Evolutionary conservation across 2,797 vertebrate species (phyloP).

Genomic region (Microctenopoma steveboyesi): DNA sequence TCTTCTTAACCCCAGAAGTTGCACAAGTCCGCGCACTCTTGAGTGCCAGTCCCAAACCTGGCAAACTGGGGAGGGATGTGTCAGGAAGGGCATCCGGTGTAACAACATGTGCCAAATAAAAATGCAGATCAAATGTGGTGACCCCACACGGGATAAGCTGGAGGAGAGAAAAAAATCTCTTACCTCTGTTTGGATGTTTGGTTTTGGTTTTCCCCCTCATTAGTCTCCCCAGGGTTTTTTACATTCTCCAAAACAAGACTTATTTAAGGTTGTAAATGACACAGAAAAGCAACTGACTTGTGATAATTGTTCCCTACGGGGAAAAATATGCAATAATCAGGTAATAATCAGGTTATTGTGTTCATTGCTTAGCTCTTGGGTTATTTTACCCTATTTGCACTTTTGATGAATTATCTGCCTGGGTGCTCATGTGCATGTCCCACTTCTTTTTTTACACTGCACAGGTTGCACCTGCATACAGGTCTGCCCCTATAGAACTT

Average conservation of each 20-base stretch:
- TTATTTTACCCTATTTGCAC: constrained; percentile 17
- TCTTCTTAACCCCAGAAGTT: no score
- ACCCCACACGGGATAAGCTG: no score
- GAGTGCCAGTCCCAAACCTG: no score
- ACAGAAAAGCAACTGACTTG: neutral
- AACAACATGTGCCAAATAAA: no score
- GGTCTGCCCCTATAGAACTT: constrained; percentile 1
- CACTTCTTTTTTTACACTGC: constrained; percentile 26
- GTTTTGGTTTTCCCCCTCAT: neutral
- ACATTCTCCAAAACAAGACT: neutral
- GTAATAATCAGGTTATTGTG: constrained; percentile 11
- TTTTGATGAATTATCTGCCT: constrained; percentile 31
- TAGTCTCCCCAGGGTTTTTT: neutral
- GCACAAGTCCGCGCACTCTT: no score
- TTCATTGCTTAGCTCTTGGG: neutral
- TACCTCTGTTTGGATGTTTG: neutral
- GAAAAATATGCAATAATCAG: neutral
- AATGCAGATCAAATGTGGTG: no score
- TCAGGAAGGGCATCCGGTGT: no score
- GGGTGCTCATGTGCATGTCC: constrained; percentile 18
- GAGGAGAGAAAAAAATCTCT: no score
- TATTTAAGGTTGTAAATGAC: constrained; percentile 1
- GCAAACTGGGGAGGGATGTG: no score
- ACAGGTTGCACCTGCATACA: constrained; percentile 45
- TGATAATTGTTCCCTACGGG: neutral